Evolutionary conservation across 2,888 invertebrate species (phyloP).

Genomic region (Temnothorax unifasciatus): DNA sequence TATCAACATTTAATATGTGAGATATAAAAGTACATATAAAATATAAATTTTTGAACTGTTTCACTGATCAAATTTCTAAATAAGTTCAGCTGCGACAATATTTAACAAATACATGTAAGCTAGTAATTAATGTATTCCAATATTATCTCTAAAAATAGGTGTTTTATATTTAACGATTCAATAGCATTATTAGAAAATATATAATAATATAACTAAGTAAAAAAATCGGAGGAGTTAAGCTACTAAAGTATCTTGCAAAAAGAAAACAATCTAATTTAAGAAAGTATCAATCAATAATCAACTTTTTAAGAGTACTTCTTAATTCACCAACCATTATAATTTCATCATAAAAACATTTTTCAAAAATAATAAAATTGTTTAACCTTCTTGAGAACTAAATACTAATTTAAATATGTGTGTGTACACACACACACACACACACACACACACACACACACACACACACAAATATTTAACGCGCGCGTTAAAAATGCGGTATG

Average conservation of each 20-base stretch:
- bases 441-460: too few species aligned
- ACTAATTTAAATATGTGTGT: background rate
- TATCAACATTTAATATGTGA: slow-evolving; percentile 17
- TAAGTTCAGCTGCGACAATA: background rate
- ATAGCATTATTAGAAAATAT: background rate
- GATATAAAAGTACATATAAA: background rate
- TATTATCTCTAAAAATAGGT: background rate
- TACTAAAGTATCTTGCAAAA: background rate
- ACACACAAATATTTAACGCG: background rate
- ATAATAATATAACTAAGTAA: background rate
- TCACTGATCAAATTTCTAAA: background rate
- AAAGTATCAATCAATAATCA: slow-evolving; percentile 9
- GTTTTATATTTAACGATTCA: background rate
- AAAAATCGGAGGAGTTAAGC: background rate
- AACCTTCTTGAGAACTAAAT: background rate
- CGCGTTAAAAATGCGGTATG: background rate
- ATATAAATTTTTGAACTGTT: background rate
- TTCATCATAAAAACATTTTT: background rate
- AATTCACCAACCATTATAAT: background rate
- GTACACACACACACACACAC: too few species aligned
- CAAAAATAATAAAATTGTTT: background rate
- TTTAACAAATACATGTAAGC: background rate
- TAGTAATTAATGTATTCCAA: background rate
- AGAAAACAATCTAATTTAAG: background rate
- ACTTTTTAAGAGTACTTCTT: background rate